Base-by-base conservation (phyloP, 2,797 vertebrate species). In the Microcaecilia unicolor region DNA sequence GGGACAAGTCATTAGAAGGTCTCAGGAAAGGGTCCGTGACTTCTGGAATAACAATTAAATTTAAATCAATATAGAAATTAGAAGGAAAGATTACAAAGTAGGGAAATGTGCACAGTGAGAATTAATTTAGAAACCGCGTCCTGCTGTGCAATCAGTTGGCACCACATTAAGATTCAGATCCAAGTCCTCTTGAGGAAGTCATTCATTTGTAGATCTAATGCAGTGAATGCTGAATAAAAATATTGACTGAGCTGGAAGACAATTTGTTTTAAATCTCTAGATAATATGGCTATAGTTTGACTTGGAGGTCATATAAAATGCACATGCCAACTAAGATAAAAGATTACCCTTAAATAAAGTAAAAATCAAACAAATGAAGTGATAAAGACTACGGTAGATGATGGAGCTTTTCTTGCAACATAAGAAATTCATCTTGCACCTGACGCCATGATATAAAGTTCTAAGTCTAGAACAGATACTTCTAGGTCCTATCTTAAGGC, bases 11-110 rank as follows among this genome's bases (percentile, higher is more conserved):
- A 59, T 64, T 64, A 58, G 38, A 32, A 15, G 9, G 39, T 59
- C 33, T 42, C 2, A 25, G 42, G 17, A 34, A 70, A 44, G 41
- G 61, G 28, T n/a, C n/a, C 57, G 38, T 34, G 41, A 60, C 34
- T 41, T 25, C 47, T 33, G 46, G 51, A 68, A 67, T 68, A 51
- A 54, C 26, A 56, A 64, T 71, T 67, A 44, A 64, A 52, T 58
- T 53, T 25, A 42, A 62, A 67, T 72, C 61, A 69, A 63, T 70
- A 43, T 5, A 54, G 28, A 44, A 75, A 70, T 61, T 52, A 41
- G 44, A 55, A 28, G 24, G 43, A 58, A 52, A 41, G 34, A 65
- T 63, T 53, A 68, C 44, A 55, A 61, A 55, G 2, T 36, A 49
- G 31, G 61, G 51, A 62, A 54, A 70, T 61, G 51, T 57, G 59